Conservation (phyloP, 2,113 vertebrate species). For the Megaleporinus macrocephalus region DNA sequence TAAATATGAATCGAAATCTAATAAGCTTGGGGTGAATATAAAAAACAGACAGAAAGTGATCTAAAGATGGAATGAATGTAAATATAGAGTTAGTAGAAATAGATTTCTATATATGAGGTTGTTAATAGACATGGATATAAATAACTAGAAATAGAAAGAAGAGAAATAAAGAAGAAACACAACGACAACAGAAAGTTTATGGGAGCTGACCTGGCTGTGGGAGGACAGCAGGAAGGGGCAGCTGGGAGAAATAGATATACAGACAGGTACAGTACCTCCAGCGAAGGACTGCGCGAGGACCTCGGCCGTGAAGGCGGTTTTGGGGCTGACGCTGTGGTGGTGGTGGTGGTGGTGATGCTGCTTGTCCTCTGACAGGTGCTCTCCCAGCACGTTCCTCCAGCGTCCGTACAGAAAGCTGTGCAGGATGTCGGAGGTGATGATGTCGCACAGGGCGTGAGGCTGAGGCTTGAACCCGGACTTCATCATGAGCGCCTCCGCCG, state of each 20-base stretch:
- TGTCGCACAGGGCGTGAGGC: constrained; percentile 87
- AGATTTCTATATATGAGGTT: no score
- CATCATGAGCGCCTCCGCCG: constrained; percentile 88
- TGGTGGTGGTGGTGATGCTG: constrained; percentile 53
- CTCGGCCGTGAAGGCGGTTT: constrained; percentile 95
- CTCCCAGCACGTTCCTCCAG: constrained; percentile 94
- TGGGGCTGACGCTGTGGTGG: constrained; percentile 76
- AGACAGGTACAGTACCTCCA: constrained; percentile 80
- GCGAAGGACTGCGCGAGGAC: constrained; percentile 95
- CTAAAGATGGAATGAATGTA: not conserved
- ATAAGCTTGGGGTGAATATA: no score
- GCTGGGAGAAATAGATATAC: not conserved
- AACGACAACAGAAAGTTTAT: not conserved
- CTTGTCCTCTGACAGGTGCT: constrained; percentile 90
- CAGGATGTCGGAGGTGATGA: constrained; percentile 96
- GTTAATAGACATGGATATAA: no score
- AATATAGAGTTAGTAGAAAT: not conserved
- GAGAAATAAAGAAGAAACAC: no score
- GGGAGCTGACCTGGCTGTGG: no score
- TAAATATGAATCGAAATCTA: not conserved
- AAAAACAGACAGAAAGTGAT: no score
- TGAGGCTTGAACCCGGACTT: constrained; percentile 89
- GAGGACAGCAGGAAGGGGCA: no score
- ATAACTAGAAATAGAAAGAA: no score
- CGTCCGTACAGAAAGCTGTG: constrained; percentile 97